Conservation (phyloP, 2,797 vertebrate species). For the Sebastes trivittatus region DNA sequence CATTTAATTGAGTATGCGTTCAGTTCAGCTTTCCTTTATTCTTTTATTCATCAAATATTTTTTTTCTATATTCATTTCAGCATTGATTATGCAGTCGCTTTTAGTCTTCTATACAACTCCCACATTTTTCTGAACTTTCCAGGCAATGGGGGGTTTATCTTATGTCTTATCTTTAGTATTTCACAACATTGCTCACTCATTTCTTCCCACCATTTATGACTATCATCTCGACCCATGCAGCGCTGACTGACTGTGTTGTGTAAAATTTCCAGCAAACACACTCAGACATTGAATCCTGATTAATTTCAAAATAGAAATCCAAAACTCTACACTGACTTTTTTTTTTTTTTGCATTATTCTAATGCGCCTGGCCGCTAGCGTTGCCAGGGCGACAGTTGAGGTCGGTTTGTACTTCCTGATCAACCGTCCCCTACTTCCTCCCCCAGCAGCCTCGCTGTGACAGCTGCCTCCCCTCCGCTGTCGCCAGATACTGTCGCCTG, state of each 20-base stretch:
- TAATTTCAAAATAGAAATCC: background rate
- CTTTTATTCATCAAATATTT: background rate
- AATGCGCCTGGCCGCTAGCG: conserved; percentile 18
- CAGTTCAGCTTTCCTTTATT: background rate
- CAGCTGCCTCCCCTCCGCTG: conserved; percentile 44
- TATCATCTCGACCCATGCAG: background rate
- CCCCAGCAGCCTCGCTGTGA: conserved; percentile 37
- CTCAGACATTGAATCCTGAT: background rate
- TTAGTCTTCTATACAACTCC: background rate
- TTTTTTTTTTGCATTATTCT: background rate
- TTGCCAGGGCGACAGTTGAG: conserved; percentile 73
- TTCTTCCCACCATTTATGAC: background rate
- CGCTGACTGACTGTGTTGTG: background rate
- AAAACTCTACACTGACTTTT: background rate
- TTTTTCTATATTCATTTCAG: background rate
- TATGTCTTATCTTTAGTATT: background rate
- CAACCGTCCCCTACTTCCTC: conserved; percentile 79
- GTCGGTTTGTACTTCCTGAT: conserved; percentile 81
- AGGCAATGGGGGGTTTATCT: background rate
- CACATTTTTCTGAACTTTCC: background rate
- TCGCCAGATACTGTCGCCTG: conserved; percentile 10
- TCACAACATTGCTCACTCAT: conserved; percentile 15
- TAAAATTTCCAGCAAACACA: background rate
- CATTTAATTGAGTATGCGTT: background rate
- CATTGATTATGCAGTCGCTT: background rate